phyloP scores from a whole-genome alignment of 2,797 vertebrate species.

The Rhodeus uyekii region DNA sequence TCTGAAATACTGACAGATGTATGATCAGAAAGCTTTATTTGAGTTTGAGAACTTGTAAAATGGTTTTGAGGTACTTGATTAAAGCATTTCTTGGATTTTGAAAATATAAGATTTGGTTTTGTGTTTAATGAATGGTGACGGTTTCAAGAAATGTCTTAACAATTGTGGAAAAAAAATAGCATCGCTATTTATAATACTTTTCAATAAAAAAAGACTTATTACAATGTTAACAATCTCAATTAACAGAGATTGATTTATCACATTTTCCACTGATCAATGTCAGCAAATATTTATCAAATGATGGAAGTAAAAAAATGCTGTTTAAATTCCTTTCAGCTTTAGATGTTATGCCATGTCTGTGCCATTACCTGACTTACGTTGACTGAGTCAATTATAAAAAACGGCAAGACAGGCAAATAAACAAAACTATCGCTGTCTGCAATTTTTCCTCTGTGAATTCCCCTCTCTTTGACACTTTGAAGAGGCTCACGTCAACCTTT shows the following conservation, averaged over 20 bases:
- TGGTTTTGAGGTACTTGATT: no score
- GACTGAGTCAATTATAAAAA: background rate
- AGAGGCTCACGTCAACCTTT: background rate
- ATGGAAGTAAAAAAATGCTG: background rate
- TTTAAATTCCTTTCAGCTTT: conserved; percentile 12
- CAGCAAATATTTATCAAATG: background rate
- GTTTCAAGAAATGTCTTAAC: no score
- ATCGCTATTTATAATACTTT: no score
- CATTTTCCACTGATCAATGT: background rate
- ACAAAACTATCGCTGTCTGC: background rate
- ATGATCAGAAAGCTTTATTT: no score
- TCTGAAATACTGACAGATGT: no score
- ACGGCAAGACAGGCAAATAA: background rate
- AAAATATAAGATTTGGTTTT: no score
- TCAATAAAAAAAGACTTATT: background rate
- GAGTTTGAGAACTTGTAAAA: no score
- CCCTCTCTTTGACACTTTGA: conserved; percentile 6
- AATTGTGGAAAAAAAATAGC: no score
- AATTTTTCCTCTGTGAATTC: background rate
- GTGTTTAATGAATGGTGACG: no score
- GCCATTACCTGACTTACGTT: background rate
- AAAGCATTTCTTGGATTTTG: no score
- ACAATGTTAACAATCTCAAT: background rate
- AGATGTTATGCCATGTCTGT: background rate
- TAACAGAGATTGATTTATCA: background rate